Conservation (phyloP, 1,140 invertebrate genomes). For the Littorina saxatilis region DNA sequence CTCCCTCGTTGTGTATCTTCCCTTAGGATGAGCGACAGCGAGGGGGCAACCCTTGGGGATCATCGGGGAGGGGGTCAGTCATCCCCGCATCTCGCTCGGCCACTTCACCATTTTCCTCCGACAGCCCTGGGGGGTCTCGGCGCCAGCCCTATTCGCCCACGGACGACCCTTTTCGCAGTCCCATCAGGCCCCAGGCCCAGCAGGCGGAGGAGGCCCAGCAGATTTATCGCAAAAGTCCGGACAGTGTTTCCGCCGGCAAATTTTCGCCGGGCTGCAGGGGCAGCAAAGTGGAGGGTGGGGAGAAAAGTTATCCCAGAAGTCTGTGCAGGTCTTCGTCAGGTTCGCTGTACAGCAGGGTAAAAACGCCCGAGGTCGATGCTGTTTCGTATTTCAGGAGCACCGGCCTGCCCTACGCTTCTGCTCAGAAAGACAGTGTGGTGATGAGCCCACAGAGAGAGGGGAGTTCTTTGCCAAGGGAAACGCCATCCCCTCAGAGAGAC, state of each 20-base stretch:
- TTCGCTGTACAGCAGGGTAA: background rate
- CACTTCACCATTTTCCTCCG: background rate
- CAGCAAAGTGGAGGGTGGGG: background rate
- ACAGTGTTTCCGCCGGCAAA: background rate
- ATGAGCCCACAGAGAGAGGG: no score
- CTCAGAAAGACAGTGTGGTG: no score
- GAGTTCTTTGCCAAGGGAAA: no score
- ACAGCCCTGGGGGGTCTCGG: background rate
- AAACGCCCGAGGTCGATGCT: background rate
- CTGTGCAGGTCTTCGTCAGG: background rate
- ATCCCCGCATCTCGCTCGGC: background rate
- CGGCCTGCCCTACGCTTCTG: no score
- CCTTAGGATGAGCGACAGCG: background rate
- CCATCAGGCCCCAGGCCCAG: background rate
- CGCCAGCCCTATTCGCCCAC: background rate
- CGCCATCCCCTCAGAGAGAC: background rate
- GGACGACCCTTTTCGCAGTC: background rate
- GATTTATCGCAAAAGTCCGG: background rate
- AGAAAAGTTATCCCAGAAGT: background rate
- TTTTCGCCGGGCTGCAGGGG: background rate
- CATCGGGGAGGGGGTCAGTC: background rate
- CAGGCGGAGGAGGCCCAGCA: background rate
- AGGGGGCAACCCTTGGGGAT: slow-evolving; percentile 3
- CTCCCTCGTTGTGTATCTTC: background rate
- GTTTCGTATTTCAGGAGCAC: no score